phyloP scores from a whole-genome alignment of 2,113 vertebrate species.

The Hydropotes inermis region DNA sequence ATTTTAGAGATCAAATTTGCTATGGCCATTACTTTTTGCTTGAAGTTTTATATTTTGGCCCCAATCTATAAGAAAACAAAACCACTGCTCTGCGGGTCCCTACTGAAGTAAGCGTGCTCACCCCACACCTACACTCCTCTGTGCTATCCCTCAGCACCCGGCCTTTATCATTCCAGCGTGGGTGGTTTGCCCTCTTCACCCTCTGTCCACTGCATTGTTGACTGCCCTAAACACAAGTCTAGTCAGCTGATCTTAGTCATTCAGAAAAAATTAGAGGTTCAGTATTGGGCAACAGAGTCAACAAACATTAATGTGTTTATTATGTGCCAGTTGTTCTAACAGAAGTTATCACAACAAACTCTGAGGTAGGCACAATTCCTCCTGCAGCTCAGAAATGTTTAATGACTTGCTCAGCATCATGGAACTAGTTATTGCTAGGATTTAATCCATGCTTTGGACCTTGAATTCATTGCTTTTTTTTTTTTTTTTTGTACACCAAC shows the following conservation, averaged over 20 bases:
- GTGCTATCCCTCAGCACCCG: background rate
- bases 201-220: background rate
- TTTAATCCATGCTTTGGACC: background rate
- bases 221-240: background rate
- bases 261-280: background rate
- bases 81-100: no score
- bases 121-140: no score
- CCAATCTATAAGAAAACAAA: background rate
- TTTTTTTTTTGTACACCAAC: background rate
- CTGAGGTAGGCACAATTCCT: background rate
- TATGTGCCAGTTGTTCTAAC: constrained; percentile 9
- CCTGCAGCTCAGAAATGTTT: background rate
- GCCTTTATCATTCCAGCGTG: background rate
- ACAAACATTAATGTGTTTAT: constrained; percentile 39
- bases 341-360: constrained; percentile 68
- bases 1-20: background rate
- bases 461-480: background rate
- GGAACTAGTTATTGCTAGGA: background rate
- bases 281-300: constrained; percentile 13
- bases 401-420: constrained; percentile 29
- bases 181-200: background rate
- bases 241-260: constrained; percentile 45
- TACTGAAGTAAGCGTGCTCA: background rate
- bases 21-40: background rate
- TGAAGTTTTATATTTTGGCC: background rate